phyloP scores from a whole-genome alignment of 2,113 vertebrate species.

The Pseudonaja textilis region DNA sequence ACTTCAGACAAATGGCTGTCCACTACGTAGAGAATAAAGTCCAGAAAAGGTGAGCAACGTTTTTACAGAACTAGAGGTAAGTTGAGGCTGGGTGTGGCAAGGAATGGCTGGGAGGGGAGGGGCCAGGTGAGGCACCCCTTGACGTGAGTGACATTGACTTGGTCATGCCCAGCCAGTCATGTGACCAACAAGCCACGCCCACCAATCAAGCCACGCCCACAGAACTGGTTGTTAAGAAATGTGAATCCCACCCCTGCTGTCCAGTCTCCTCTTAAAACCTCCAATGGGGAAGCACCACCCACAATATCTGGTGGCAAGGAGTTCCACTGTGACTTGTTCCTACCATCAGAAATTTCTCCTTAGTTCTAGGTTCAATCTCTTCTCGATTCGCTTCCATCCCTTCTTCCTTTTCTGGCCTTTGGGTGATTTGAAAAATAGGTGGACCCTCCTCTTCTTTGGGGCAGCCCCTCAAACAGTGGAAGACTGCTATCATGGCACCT shows the following conservation, averaged over 20 bases:
- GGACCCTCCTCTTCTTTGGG: neutral
- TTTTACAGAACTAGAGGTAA: too few relatives aligned
- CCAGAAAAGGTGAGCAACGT: too few relatives aligned
- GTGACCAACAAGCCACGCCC: too few relatives aligned
- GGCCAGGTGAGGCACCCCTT: too few relatives aligned
- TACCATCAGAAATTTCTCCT: neutral
- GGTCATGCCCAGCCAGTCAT: too few relatives aligned
- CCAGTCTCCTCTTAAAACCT: neutral
- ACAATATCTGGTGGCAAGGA: neutral
- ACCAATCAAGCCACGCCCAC: too few relatives aligned
- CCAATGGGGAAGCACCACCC: neutral
- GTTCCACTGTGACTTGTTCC: neutral
- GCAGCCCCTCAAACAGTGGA: neutral
- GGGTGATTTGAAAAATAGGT: accelerated
- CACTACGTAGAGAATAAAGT: too few relatives aligned
- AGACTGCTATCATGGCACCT: accelerated
- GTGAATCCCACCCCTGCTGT: neutral
- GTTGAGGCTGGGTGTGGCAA: too few relatives aligned
- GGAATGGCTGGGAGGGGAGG: too few relatives aligned
- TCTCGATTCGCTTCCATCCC: neutral
- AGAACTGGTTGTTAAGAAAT: too few relatives aligned
- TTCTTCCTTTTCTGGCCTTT: neutral
- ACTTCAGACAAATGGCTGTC: neutral
- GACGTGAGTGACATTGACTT: too few relatives aligned
- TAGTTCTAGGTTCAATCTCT: neutral